A percentile compares a stretch with the other conserved stretches of the same genome.
phyloP scores from a whole-genome alignment of 2,888 invertebrate species.

The Eupithecia inturbata region DNA sequence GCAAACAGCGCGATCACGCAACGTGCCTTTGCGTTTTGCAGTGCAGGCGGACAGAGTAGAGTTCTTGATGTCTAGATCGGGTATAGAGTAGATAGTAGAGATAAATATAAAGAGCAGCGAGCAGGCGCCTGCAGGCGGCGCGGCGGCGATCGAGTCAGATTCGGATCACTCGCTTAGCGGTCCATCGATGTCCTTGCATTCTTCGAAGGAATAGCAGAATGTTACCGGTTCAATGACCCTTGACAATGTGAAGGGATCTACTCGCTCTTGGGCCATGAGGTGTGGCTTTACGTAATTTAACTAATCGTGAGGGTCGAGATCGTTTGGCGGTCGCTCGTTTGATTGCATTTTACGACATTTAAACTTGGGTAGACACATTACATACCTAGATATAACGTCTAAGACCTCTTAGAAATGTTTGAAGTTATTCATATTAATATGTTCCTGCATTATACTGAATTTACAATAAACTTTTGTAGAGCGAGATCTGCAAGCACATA shows the following conservation, averaged over 20 bases:
- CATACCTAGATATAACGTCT: neutral
- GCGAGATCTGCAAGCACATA: no score
- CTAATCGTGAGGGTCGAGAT: constrained; percentile 65
- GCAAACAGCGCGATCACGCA: constrained; percentile 60
- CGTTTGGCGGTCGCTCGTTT: constrained; percentile 59
- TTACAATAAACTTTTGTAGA: no score
- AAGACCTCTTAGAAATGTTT: neutral
- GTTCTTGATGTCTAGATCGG: constrained; percentile 18
- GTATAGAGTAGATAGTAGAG: constrained; percentile 36
- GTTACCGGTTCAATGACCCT: constrained; percentile 78
- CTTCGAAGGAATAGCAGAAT: constrained; percentile 72
- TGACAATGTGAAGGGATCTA: constrained; percentile 78
- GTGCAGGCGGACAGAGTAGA: constrained; percentile 28
- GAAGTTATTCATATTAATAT: neutral
- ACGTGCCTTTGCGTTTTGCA: constrained; percentile 47
- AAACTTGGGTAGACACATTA: neutral
- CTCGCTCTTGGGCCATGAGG: constrained; percentile 64
- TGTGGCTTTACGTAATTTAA: constrained; percentile 73
- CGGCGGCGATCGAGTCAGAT: constrained; percentile 27
- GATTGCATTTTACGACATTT: constrained; percentile 35
- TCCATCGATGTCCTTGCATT: constrained; percentile 79
- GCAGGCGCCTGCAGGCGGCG: constrained; percentile 28
- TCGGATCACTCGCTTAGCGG: constrained; percentile 50
- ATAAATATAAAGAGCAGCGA: constrained; percentile 36
- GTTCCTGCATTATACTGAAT: no score